Evolutionary conservation across 1,140 invertebrate species (phyloP), one percentile per base, ranked within the genome.

Genomic region (Eufriesea mexicana): DNA sequence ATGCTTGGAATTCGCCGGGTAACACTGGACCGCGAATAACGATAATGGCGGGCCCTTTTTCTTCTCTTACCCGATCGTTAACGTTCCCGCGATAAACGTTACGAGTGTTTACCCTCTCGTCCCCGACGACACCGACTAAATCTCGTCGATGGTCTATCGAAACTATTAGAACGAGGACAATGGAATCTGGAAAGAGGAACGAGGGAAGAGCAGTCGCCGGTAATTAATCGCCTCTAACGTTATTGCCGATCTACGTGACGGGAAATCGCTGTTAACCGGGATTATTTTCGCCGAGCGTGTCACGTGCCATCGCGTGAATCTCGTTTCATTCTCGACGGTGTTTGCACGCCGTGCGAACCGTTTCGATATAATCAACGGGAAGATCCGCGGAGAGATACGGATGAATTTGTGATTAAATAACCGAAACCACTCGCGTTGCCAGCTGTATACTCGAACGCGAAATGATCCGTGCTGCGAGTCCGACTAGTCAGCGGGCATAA

Each of bases 1-100:
- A 86, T 64, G 61, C 62, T 57, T 14, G 73, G 59, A 78, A 88
- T 85, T 79, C 72, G 35, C 23, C 35, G 51, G 57, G 51, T 57
- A 71, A 73, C 68, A 25, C 59, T 73, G 62, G 55, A 55, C 64
- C 59, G 7, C 8, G 64, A 76, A 72, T 75, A 79, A 84, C 16
- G 66, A 76, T 55, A 73, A 80, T 61, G 47, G 49, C 42, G 71
- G 18, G 18, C 6, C 10, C 28, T 47, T 67, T 76, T 45, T 73
- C 35, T 23, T 20, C 16, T 20, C 16, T 6, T n/a, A 10, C 2
- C 5, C 35, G 57, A 45, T 75, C 66, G 71, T 83, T 51, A 49
- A 64, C 62, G 14, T 35, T 20, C 16, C 20, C 51, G 23, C 54
- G 45, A 59, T 57, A 51, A 77, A 77, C 78, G 28, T 73, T 47